Conservation (phyloP, 1,140 invertebrate species). For the Fopius arisanus region DNA sequence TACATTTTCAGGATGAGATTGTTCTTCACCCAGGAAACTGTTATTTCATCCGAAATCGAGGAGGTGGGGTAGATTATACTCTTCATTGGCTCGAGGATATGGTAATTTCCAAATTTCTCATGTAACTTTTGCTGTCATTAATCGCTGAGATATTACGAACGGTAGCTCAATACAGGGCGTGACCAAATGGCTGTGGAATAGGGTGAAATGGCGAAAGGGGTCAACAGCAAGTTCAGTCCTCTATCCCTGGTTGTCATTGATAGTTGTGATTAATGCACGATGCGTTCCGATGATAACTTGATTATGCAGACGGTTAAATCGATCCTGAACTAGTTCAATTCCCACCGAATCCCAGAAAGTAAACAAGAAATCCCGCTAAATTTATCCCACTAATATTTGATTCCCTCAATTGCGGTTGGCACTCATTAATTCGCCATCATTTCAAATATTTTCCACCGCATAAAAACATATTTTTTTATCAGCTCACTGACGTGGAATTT, state of each 20-base stretch:
- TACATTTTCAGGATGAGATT: not conserved
- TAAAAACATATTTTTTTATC: not conserved
- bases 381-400: too few species aligned
- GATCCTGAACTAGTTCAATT: too few species aligned
- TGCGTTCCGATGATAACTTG: conserved; percentile 49
- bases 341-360: too few species aligned
- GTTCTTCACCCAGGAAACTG: not conserved
- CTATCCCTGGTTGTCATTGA: conserved; percentile 49
- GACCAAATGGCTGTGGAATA: conserved; percentile 1
- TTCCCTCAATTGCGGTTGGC: too few species aligned
- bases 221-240: not conserved
- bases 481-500: not conserved
- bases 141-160: not conserved
- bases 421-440: too few species aligned
- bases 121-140: conserved; percentile 1
- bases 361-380: too few species aligned
- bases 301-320: conserved; percentile 48
- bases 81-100: not conserved
- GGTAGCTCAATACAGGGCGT: not conserved
- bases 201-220: conserved; percentile 17
- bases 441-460: not conserved
- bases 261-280: conserved; percentile 60
- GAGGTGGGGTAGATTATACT: not conserved
- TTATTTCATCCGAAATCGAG: not conserved
- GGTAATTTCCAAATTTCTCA: not conserved